Evolutionary conservation across 2,797 vertebrate species (phyloP).

Genomic region (Oreochromis grahami): DNA sequence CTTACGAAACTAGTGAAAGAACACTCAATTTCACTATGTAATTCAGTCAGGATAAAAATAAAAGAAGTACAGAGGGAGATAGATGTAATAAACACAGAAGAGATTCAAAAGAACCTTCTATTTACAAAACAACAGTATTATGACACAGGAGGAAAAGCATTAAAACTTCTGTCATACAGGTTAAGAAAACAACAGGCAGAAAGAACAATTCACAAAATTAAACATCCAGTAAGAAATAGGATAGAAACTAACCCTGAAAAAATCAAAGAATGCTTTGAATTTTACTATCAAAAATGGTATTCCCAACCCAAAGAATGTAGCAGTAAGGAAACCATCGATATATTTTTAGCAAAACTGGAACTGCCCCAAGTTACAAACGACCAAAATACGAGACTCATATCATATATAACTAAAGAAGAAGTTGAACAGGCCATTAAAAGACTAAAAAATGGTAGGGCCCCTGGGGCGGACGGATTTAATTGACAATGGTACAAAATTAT

Average conservation of each 20-base stretch:
- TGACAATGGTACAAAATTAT: not conserved
- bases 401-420: not conserved
- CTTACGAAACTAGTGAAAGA: not conserved
- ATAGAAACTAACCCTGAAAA: not conserved
- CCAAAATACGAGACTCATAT: not conserved
- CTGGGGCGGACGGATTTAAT: not conserved
- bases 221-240: not conserved
- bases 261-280: not conserved
- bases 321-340: not conserved
- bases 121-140: not conserved
- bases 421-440: not conserved
- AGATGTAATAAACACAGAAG: not conserved
- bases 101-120: not conserved
- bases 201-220: not conserved
- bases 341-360: not conserved
- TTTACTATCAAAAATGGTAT: not conserved
- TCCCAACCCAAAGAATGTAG: not conserved
- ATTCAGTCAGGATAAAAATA: not conserved
- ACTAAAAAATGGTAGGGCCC: not conserved
- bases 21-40: not conserved
- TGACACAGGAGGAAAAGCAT: not conserved
- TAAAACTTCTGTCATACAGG: not conserved
- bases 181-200: not conserved
- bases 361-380: rapidly evolving
- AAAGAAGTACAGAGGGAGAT: not conserved